A percentile compares a stretch with the other conserved stretches of the same genome.
phyloP scores from a whole-genome alignment of 2,888 invertebrate genomes.

The Anoplius nigerrimus region DNA sequence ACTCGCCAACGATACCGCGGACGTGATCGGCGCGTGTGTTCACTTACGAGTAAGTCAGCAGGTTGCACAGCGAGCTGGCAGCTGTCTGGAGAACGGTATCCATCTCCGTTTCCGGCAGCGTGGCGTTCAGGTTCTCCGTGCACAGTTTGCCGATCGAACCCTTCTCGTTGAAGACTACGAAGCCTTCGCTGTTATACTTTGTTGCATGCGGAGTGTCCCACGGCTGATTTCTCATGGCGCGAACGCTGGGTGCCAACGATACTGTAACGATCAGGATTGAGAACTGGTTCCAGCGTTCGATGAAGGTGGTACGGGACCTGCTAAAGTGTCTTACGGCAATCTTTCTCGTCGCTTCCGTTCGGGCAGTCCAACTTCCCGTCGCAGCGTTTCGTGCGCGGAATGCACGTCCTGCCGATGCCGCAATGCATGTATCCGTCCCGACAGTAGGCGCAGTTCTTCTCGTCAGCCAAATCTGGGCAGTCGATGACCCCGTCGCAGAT shows the following conservation, averaged over 20 bases:
- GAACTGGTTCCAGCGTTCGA: too few species aligned
- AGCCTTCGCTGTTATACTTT: conserved; percentile 85
- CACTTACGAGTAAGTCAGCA: conserved; percentile 85
- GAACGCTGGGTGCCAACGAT: conserved; percentile 84
- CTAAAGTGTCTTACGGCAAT: conserved; percentile 84
- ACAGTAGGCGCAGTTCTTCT: conserved; percentile 88
- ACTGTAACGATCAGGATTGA: conserved; percentile 76
- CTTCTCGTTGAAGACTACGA: conserved; percentile 89
- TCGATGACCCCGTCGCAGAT: conserved; percentile 92
- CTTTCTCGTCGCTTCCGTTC: conserved; percentile 90
- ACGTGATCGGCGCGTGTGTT: neutral
- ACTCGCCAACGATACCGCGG: too few species aligned
- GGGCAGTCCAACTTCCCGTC: conserved; percentile 90
- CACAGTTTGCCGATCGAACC: conserved; percentile 88
- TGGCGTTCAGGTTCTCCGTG: conserved; percentile 84
- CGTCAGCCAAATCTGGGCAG: conserved; percentile 89
- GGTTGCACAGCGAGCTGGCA: conserved; percentile 86
- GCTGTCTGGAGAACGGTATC: conserved; percentile 81
- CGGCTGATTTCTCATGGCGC: conserved; percentile 80
- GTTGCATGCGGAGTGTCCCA: conserved; percentile 83
- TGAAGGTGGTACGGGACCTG: too few species aligned
- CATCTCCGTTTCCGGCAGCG: conserved; percentile 75
- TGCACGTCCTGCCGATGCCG: conserved; percentile 85
- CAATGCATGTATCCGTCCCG: conserved; percentile 85
- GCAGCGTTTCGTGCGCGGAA: conserved; percentile 83